These are phyloP conservation scores for Echeneis naucrates DNA, from an alignment of 2,797 vertebrate species.

Conservation along the genomic window DNA sequence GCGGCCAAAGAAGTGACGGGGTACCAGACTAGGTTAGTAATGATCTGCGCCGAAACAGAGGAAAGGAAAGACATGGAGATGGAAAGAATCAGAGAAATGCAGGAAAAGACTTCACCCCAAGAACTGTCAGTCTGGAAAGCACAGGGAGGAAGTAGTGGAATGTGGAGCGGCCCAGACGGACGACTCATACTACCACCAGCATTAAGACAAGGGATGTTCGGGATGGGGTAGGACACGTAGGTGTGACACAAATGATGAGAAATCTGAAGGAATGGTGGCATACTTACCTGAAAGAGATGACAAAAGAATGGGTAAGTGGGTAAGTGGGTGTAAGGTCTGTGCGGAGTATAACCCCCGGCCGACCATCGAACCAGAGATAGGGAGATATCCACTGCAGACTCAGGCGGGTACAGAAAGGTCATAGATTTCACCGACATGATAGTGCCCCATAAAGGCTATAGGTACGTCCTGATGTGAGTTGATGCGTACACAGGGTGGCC, in stretches of 20 bases:
- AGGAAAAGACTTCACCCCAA: not conserved
- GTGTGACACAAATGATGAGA: too few relatives aligned
- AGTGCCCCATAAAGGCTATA: fast-evolving
- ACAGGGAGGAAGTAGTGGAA: too few relatives aligned
- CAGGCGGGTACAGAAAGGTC: not conserved
- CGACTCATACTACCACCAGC: too few relatives aligned
- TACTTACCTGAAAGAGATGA: too few relatives aligned
- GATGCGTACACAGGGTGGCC: not conserved
- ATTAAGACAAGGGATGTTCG: too few relatives aligned
- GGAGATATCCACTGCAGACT: not conserved
- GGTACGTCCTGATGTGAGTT: not conserved
- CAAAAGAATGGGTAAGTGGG: too few relatives aligned
- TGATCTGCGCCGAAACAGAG: not conserved
- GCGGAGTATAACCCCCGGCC: not conserved
- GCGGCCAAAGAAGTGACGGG: not conserved
- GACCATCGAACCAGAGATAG: not conserved
- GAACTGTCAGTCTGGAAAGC: not conserved
- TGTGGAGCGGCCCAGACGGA: too few relatives aligned
- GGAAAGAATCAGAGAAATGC: not conserved
- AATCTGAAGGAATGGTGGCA: too few relatives aligned
- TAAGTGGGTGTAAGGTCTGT: not conserved
- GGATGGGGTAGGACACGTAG: too few relatives aligned
- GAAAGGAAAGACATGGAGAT: too few relatives aligned
- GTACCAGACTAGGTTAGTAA: fast-evolving
- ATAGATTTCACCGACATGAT: constrained; percentile 2